These are phyloP conservation scores for Empis livida DNA, from an alignment of 2,888 invertebrate species.

Conservation along the genomic window DNA sequence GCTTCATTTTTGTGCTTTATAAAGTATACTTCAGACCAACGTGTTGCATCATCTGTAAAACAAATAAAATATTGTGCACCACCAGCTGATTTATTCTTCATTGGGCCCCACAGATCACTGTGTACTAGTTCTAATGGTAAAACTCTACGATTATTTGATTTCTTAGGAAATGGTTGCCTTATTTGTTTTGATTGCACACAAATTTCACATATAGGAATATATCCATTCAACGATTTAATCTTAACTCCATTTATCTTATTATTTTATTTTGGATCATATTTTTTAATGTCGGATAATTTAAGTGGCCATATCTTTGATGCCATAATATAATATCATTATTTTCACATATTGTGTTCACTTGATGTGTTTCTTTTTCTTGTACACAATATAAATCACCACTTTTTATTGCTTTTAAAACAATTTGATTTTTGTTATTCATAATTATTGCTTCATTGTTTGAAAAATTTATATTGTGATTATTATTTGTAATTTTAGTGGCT, in stretches of 20 bases:
- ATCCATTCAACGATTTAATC: not conserved
- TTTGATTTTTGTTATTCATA: not conserved
- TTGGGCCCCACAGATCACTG: too few species aligned
- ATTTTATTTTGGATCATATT: not conserved
- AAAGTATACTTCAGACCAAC: constrained; percentile 9
- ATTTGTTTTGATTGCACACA: constrained; percentile 1
- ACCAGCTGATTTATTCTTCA: not conserved
- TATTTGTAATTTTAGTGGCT: constrained; percentile 3
- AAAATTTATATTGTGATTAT: constrained; percentile 1
- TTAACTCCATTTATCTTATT: constrained; percentile 1
- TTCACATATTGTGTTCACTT: not conserved
- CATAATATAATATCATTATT: not conserved
- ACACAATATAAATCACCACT: not conserved
- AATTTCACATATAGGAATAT: not conserved
- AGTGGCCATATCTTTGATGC: constrained; percentile 2
- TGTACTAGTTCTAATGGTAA: too few species aligned
- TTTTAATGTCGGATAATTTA: constrained; percentile 1
- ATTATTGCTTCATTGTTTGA: not conserved
- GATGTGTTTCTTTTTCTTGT: not conserved
- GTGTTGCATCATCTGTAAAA: constrained; percentile 5
- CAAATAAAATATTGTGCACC: constrained; percentile 4
- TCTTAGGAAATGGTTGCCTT: constrained; percentile 2
- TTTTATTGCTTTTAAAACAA: not conserved
- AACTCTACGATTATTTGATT: not conserved
- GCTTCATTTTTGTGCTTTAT: constrained; percentile 13